Conservation (phyloP, 2,113 vertebrate species). For the Morone chrysops region DNA sequence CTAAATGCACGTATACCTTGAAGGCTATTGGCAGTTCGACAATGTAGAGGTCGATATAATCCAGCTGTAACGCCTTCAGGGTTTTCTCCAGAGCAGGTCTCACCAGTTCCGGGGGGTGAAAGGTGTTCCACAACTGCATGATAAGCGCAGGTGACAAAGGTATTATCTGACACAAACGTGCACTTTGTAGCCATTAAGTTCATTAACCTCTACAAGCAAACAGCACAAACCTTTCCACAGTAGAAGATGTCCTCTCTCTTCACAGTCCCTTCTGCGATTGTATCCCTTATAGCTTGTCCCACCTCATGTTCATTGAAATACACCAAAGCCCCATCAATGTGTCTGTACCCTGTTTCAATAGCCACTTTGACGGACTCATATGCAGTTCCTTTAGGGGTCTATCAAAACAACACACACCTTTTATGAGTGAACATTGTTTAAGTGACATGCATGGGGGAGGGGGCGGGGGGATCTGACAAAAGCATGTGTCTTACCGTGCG, state of each 20-base stretch:
- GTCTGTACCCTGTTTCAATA: constrained; percentile 91
- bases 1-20: constrained; percentile 82
- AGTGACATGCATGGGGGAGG: no score
- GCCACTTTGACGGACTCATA: constrained; percentile 87
- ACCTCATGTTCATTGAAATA: constrained; percentile 93
- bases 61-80: constrained; percentile 85
- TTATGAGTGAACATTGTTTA: neutral
- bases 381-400: constrained; percentile 86
- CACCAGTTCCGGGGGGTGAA: constrained; percentile 87
- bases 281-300: constrained; percentile 90
- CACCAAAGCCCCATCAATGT: constrained; percentile 91
- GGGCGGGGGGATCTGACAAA: no score
- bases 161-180: constrained; percentile 16
- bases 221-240: constrained; percentile 90
- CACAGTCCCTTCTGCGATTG: constrained; percentile 90
- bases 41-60: constrained; percentile 95
- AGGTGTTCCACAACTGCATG: constrained; percentile 92
- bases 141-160: neutral
- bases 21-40: constrained; percentile 93
- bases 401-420: neutral
- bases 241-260: constrained; percentile 93
- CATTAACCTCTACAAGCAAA: neutral
- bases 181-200: neutral
- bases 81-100: constrained; percentile 89
- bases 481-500: constrained; percentile 78